These are phyloP conservation scores for Pseudoips prasinana DNA, from an alignment of 2,888 invertebrate genomes.

Conservation along the genomic window DNA sequence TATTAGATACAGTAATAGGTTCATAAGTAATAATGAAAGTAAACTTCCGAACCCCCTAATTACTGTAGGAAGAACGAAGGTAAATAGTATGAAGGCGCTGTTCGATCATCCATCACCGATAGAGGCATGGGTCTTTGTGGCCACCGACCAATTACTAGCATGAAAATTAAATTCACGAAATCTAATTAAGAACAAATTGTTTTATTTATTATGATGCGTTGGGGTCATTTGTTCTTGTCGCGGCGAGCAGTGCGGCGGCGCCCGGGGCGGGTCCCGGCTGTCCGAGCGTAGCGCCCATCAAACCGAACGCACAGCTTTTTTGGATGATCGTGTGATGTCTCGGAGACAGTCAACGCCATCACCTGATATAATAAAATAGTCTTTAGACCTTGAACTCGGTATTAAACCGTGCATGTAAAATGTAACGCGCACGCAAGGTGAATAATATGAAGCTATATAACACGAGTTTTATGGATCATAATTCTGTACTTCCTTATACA, in stretches of 20 bases:
- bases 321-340: slow-evolving; percentile 29
- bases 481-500: slow-evolving; percentile 11
- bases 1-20: slow-evolving; percentile 74
- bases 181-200: slow-evolving; percentile 83
- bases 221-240: slow-evolving; percentile 80
- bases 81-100: slow-evolving; percentile 74
- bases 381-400: slow-evolving; percentile 28
- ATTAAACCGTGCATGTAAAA: slow-evolving; percentile 1
- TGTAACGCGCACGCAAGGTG: neutral
- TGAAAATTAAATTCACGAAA: slow-evolving; percentile 83
- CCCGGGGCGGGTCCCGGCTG: slow-evolving; percentile 66
- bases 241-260: slow-evolving; percentile 56
- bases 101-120: slow-evolving; percentile 80
- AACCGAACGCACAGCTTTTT: slow-evolving; percentile 41
- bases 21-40: slow-evolving; percentile 74
- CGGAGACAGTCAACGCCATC: slow-evolving; percentile 27
- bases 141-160: slow-evolving; percentile 81
- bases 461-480: slow-evolving; percentile 6
- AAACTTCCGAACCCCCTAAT: slow-evolving; percentile 78
- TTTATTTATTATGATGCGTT: slow-evolving; percentile 82
- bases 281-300: slow-evolving; percentile 32
- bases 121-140: slow-evolving; percentile 72
- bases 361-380: slow-evolving; percentile 27
- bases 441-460: neutral
- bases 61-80: slow-evolving; percentile 66